These are phyloP conservation scores for Proctacanthus coquilletti DNA, from an alignment of 1,140 invertebrate species.

Conservation along the genomic window DNA sequence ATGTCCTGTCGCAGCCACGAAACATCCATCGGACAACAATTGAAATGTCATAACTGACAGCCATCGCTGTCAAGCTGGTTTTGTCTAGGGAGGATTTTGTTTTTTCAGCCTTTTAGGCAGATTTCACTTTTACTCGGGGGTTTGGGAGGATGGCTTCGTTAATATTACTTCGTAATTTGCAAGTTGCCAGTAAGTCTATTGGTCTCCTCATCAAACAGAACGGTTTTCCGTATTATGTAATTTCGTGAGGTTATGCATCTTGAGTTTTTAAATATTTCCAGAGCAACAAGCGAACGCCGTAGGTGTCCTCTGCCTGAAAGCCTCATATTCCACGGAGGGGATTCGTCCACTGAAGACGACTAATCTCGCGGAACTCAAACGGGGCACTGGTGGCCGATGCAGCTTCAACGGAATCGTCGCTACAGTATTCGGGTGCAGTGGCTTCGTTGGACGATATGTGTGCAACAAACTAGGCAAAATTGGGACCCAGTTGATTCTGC, in stretches of 20 bases:
- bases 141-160: conserved; percentile 24
- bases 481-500: conserved; percentile 78
- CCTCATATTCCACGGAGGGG: conserved; percentile 16
- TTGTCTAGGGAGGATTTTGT: too few relatives aligned
- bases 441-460: conserved; percentile 74
- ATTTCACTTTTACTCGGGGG: too few relatives aligned
- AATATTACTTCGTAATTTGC: conserved; percentile 23
- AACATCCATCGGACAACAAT: too few relatives aligned
- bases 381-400: conserved; percentile 83
- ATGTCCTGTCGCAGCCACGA: too few relatives aligned
- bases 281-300: conserved; percentile 23
- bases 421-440: conserved; percentile 89
- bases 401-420: conserved; percentile 94
- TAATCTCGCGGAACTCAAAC: conserved; percentile 49
- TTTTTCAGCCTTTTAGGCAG: too few relatives aligned
- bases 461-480: conserved; percentile 78
- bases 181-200: conserved; percentile 26
- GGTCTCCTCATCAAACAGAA: too few relatives aligned
- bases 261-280: conserved; percentile 4
- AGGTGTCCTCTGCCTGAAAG: conserved; percentile 20
- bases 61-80: too few relatives aligned
- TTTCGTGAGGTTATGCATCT: conserved; percentile 7
- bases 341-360: conserved; percentile 23
- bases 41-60: too few relatives aligned
- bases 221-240: conserved; percentile 13